phyloP scores from a whole-genome alignment of 2,113 vertebrate species.

The Oplegnathus fasciatus region DNA sequence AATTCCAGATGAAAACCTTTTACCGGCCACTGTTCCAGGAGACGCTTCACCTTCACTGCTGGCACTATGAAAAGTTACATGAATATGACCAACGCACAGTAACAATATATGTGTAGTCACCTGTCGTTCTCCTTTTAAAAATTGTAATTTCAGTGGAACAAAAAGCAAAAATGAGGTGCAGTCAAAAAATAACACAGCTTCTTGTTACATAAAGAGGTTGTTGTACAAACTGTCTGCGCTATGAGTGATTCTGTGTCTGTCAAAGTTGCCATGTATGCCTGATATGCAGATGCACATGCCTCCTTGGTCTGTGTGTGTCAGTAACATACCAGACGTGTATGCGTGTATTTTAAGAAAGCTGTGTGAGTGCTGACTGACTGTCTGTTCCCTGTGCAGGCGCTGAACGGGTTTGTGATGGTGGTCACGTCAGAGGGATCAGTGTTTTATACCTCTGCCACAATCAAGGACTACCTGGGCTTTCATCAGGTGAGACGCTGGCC shows the following conservation, averaged over 20 bases:
- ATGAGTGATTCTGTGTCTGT: background rate
- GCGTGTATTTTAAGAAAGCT: background rate
- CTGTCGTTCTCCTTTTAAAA: background rate
- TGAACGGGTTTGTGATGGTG: constrained; percentile 84
- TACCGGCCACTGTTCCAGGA: background rate
- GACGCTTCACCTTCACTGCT: background rate
- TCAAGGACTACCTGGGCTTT: constrained; percentile 87
- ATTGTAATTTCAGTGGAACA: background rate
- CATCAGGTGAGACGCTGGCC: constrained; percentile 79
- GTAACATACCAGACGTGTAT: background rate
- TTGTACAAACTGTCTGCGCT: background rate
- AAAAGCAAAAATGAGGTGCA: background rate
- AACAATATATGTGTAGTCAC: background rate
- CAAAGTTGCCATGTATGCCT: background rate
- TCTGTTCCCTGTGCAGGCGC: constrained; percentile 70
- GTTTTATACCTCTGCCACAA: constrained; percentile 82
- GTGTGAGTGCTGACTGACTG: background rate
- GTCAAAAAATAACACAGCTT: background rate
- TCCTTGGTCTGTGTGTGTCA: background rate
- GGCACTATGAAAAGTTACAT: background rate
- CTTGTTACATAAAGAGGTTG: background rate
- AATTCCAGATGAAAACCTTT: background rate
- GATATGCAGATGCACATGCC: background rate
- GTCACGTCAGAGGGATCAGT: constrained; percentile 81
- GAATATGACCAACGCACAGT: background rate